These are phyloP conservation scores for Neoniphon sammara DNA, from an alignment of 2,797 vertebrate species.

Conservation along the genomic window DNA sequence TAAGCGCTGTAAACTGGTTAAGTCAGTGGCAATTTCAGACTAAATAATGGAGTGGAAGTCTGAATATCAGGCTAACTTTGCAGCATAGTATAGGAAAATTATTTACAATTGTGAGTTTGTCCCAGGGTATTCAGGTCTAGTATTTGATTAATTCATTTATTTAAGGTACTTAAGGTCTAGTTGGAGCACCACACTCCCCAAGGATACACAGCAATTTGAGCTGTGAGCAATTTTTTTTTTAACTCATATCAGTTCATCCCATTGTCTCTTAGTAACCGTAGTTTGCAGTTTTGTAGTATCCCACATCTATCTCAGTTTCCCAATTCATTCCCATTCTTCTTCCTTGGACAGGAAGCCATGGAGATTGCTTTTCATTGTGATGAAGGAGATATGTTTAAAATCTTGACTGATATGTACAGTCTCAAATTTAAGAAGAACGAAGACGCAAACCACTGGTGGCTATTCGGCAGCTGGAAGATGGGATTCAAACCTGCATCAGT, in stretches of 20 bases:
- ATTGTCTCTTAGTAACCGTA: slow-evolving; percentile 14
- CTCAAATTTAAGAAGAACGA: neutral
- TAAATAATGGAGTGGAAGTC: no score
- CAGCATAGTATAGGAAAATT: neutral
- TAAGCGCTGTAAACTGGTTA: no score
- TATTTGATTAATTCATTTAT: slow-evolving; percentile 36
- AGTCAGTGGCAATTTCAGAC: no score
- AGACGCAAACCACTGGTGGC: slow-evolving; percentile 6
- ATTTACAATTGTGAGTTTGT: slow-evolving; percentile 15
- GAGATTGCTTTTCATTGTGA: slow-evolving; percentile 2
- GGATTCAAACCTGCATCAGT: slow-evolving; percentile 6
- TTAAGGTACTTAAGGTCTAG: slow-evolving; percentile 14
- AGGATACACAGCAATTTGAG: slow-evolving; percentile 25
- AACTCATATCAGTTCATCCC: slow-evolving; percentile 22
- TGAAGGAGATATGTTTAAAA: neutral
- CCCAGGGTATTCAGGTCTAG: neutral
- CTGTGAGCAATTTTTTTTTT: slow-evolving; percentile 4
- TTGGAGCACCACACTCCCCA: slow-evolving; percentile 13
- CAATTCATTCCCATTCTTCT: neutral
- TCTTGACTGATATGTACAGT: neutral
- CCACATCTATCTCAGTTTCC: slow-evolving; percentile 1
- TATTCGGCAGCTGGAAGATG: neutral
- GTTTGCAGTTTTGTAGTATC: slow-evolving; percentile 21
- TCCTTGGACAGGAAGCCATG: neutral
- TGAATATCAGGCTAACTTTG: no score